phyloP scores from a whole-genome alignment of 2,113 vertebrate species.

The Ovis aries region ARS-UI_Ramb_v3.0 NC_056074.1:14278501-14279000 shows the following conservation, averaged over 20 bases:
- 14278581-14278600: not conserved
- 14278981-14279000: not conserved
- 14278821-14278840: not conserved
- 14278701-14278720: not conserved
- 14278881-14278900: not conserved
- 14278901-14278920: not conserved
- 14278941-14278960: not conserved
- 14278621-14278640: not conserved
- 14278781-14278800: not conserved
- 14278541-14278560: not conserved
- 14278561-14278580: fast-evolving
- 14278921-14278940: not conserved
- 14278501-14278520: not conserved
- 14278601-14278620: not conserved
- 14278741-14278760: not conserved
- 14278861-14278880: not conserved
- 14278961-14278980: not conserved
- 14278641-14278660: not conserved
- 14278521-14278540: not conserved
- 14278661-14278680: not conserved
- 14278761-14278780: not conserved
- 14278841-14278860: not conserved
- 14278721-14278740: not conserved
- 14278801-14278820: not conserved
- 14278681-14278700: fast-evolving